Percentiles rank a stretch among this genome's conserved stretches.
These are phyloP conservation scores for Otus scops DNA, from an alignment of 2,797 vertebrate genomes.

Conservation along the genomic window DNA sequence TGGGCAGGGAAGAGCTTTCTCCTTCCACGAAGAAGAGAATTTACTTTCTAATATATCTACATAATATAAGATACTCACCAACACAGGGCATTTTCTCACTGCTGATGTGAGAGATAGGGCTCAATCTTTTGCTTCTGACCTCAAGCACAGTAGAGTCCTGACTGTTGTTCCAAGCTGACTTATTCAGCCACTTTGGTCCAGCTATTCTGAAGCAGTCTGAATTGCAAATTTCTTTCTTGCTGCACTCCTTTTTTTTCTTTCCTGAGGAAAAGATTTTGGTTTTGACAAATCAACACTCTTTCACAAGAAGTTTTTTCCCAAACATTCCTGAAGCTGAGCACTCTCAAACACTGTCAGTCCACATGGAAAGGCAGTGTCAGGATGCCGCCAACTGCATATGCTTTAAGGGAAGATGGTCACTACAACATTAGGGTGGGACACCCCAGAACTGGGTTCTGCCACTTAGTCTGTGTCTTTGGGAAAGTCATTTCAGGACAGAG, in stretches of 20 bases:
- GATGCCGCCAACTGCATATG: not conserved
- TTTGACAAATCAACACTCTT: not conserved
- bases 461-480: not conserved
- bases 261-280: not conserved
- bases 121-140: not conserved
- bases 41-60: not conserved
- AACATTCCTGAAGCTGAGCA: not conserved
- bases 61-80: not conserved
- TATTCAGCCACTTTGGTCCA: not conserved
- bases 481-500: not conserved
- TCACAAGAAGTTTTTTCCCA: not conserved
- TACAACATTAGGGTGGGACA: not conserved
- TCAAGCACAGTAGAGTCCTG: not conserved
- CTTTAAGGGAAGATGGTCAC: not conserved
- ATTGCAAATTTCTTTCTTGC: not conserved
- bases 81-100: not conserved
- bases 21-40: not conserved
- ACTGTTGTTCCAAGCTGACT: not conserved
- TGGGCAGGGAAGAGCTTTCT: not conserved
- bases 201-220: not conserved
- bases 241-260: not conserved
- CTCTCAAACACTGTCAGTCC: not conserved
- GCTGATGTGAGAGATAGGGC: not conserved
- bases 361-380: not conserved
- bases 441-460: not conserved